Evolutionary conservation across 2,888 invertebrate species (phyloP).

Genomic region (Drosophila cognata): DNA sequence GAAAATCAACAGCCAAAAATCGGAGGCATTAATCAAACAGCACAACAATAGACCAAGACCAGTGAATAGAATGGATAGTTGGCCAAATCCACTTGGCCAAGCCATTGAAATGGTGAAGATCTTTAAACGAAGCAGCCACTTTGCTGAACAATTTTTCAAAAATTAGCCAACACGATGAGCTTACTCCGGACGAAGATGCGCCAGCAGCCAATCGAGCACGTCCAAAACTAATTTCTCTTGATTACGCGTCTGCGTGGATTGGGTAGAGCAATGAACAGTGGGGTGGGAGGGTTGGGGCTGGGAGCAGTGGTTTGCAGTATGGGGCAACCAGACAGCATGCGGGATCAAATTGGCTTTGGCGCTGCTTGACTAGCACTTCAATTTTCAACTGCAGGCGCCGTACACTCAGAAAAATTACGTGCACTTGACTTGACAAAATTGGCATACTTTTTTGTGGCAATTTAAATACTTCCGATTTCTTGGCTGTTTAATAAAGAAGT

Average conservation of each 20-base stretch:
- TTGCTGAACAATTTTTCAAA: constrained; percentile 71
- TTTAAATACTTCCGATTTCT: not conserved
- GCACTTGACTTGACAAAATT: not conserved
- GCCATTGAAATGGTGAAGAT: constrained; percentile 43
- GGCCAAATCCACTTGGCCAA: constrained; percentile 35
- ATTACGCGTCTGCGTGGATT: constrained; percentile 57
- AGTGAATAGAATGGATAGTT: constrained; percentile 4
- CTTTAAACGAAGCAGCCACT: constrained; percentile 58
- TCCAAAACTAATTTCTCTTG: constrained; percentile 82
- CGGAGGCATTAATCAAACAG: constrained; percentile 67
- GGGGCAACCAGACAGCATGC: constrained; percentile 47
- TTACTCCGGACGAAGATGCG: constrained; percentile 38
- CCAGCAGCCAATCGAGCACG: constrained; percentile 74
- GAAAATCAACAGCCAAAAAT: constrained; percentile 74
- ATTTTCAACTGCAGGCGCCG: constrained; percentile 49
- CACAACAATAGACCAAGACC: constrained; percentile 54
- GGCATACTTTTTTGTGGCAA: not conserved
- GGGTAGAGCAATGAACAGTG: not conserved
- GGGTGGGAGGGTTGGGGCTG: not conserved
- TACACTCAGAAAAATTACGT: not conserved
- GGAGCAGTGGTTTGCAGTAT: not conserved
- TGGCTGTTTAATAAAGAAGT: not conserved
- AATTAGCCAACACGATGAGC: constrained; percentile 68
- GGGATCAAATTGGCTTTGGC: constrained; percentile 72
- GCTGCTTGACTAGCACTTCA: constrained; percentile 61